Evolutionary conservation across 2,113 vertebrate species (phyloP).

Genomic region (Coryphaenoides rupestris): DNA sequence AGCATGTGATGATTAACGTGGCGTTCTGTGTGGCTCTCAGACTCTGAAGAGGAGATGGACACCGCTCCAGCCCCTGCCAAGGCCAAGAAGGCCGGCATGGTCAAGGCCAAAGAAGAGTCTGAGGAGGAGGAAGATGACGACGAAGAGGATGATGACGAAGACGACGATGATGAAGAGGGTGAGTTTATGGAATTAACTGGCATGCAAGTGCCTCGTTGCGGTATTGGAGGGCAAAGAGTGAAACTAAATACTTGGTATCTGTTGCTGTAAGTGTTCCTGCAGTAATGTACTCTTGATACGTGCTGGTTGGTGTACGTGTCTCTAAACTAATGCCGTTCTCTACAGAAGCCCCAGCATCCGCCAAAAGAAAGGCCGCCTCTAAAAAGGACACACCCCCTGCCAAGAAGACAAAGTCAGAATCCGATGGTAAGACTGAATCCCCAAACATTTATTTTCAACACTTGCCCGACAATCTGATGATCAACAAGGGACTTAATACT

Average conservation of each 20-base stretch:
- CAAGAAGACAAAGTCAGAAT: constrained; percentile 73
- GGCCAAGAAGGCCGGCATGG: constrained; percentile 82
- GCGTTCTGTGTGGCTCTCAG: constrained; percentile 53
- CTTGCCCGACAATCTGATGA: constrained; percentile 66
- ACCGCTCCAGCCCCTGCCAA: constrained; percentile 72
- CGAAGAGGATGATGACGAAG: constrained; percentile 75
- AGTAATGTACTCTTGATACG: too few species aligned
- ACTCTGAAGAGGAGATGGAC: constrained; percentile 93
- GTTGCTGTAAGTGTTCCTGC: background rate
- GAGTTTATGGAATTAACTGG: constrained; percentile 26
- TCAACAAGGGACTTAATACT: constrained; percentile 84
- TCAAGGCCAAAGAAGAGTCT: constrained; percentile 80
- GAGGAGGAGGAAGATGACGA: constrained; percentile 78
- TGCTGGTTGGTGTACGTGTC: background rate
- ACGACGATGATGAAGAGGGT: constrained; percentile 77
- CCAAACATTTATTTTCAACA: background rate
- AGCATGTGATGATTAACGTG: background rate
- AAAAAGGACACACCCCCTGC: constrained; percentile 73
- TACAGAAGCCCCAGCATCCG: constrained; percentile 51
- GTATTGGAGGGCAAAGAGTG: too few species aligned
- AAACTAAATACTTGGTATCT: too few species aligned
- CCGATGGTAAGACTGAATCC: constrained; percentile 54
- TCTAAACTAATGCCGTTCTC: background rate
- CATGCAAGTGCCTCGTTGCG: too few species aligned
- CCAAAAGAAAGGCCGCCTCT: constrained; percentile 72